Conservation (phyloP, 30 jellyfish, hydroid and myxozoan genomes). For the Sanderia malayensis region DNA sequence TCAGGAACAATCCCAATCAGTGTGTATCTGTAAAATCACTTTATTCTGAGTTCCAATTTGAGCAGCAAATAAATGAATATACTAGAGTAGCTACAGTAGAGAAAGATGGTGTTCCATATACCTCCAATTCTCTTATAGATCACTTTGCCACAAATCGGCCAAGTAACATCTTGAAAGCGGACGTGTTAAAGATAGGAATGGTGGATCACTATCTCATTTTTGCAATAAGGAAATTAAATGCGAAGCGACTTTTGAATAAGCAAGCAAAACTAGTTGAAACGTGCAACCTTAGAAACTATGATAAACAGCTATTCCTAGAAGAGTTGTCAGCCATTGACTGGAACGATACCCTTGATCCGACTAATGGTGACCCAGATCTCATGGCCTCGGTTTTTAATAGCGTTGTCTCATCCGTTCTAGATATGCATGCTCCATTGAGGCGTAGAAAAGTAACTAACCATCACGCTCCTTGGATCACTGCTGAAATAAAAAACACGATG, state of each 20-base stretch:
- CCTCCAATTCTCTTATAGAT: not conserved
- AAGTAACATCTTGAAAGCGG: not conserved
- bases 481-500: not conserved
- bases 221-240: conserved; percentile 4
- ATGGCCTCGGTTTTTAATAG: not conserved
- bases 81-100: not conserved
- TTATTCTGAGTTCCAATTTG: not conserved
- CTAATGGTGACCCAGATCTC: not conserved
- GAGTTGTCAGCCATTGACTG: conserved; percentile 28
- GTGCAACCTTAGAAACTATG: conserved; percentile 30
- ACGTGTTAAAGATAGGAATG: not conserved
- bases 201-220: not conserved
- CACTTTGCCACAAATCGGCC: conserved; percentile 2
- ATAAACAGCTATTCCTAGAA: conserved; percentile 10
- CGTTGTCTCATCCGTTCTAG: not conserved
- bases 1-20: too few relatives aligned
- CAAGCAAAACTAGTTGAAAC: conserved; percentile 15
- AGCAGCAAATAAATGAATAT: not conserved
- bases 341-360: conserved; percentile 6
- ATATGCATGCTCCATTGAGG: not conserved
- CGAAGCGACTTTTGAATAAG: conserved; percentile 1
- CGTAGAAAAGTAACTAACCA: not conserved
- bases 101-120: not conserved
- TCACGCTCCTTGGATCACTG: not conserved
- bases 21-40: not conserved